Base-by-base conservation (phyloP, 2,888 invertebrate species). In the Oscheius myriophilus region DNA sequence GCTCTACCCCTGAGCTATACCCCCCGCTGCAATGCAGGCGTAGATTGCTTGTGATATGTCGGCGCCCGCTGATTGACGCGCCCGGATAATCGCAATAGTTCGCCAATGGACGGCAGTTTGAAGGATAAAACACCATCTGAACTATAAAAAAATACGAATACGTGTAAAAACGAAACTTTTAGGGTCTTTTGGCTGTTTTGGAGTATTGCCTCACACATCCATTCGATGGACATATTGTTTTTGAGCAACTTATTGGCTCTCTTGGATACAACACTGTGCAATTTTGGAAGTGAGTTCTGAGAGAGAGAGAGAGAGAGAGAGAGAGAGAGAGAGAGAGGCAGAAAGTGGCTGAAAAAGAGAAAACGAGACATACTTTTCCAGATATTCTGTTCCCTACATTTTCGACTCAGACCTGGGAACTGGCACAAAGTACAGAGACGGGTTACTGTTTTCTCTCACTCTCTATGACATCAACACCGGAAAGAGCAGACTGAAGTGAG, bases 381-480 rank as follows among this genome's bases (percentile, higher is more conserved):
- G 49, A 42, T 63, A 55, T 23, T 53, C 67, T 1, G 67, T 67
- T 23, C 61, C 82, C 7, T 75, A 79, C 65, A 74, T 86, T 53
- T 86, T 79, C 71, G 86, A 86, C 59, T 84, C 84, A 58, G 86
- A 86, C 70, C 75, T 86, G 73, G 69, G 81, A 0, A 77, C 75
- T 58, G 84, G 84, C 0, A 84, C 86, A 42, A 84, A 83, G 49
- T 86, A 80, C 58, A 72, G 86, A 23, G 86, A 86, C 63, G 80
- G 82, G 1, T 69, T 86, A 3, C 78, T 86, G 2, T 86, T 86
- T 70, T 79, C 82, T 14, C 67, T 86, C 52, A 81, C 85, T 2
- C 75, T 86, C 7, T 86, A 84, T 69, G 86, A 86, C 66, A 85
- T 86, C 55, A 86, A 86, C 72, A 82, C 79, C 6, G 86, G 86